These are phyloP conservation scores for Hyposmocoma kahamanoa DNA, from an alignment of 1,140 invertebrate species.

Conservation along the genomic window DNA sequence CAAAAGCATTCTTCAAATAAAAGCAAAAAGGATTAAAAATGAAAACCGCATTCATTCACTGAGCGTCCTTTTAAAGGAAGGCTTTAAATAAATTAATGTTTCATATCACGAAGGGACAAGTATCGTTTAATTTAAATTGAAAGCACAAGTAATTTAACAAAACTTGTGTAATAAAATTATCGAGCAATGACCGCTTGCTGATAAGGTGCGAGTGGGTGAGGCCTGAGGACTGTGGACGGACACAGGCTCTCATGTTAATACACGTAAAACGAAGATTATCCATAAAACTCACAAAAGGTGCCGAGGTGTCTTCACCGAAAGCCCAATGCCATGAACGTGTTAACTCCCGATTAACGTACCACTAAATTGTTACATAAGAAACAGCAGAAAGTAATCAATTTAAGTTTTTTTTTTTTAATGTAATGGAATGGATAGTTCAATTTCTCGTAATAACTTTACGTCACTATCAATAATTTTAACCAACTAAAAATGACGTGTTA, in stretches of 20 bases:
- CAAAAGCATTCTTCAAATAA: neutral
- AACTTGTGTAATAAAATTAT: slow-evolving; percentile 72
- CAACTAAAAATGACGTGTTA: no score
- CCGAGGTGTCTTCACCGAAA: slow-evolving; percentile 50
- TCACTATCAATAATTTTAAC: no score
- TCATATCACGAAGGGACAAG: slow-evolving; percentile 51
- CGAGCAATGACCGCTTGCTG: slow-evolving; percentile 57
- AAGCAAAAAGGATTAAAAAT: no score
- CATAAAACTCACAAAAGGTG: slow-evolving; percentile 66
- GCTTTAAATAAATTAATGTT: slow-evolving; percentile 40
- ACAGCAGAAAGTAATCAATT: no score
- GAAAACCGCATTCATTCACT: no score
- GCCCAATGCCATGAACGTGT: slow-evolving; percentile 13
- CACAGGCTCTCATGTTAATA: slow-evolving; percentile 57
- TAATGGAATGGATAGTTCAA: no score
- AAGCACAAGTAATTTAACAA: slow-evolving; percentile 67
- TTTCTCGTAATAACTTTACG: no score
- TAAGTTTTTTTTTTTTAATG: no score
- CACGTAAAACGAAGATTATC: slow-evolving; percentile 61
- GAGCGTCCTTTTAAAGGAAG: neutral
- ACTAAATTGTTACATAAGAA: no score
- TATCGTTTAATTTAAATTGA: slow-evolving; percentile 68
- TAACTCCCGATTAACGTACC: no score
- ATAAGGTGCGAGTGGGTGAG: slow-evolving; percentile 41
- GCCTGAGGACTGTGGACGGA: slow-evolving; percentile 42